Percentiles rank a stretch among this genome's conserved stretches.
Evolutionary conservation across 2,113 vertebrate genomes (phyloP).

Genomic region (Peromyscus polionotus): DNA sequence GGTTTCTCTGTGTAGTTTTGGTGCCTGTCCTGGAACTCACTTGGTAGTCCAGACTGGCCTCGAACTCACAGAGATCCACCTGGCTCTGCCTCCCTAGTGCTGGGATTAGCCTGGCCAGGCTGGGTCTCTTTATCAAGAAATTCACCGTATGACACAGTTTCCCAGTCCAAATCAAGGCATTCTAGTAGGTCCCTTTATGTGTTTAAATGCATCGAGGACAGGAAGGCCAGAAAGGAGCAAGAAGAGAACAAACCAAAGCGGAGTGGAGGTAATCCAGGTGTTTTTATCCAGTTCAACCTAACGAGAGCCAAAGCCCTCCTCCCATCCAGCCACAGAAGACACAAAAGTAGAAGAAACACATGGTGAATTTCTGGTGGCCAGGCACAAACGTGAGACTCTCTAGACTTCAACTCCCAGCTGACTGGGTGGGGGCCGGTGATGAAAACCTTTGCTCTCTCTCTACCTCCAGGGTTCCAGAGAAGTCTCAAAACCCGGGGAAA

Average conservation of each 20-base stretch:
- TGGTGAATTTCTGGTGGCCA: neutral
- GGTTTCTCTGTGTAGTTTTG: no score
- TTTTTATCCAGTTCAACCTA: constrained; percentile 49
- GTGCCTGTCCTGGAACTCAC: no score
- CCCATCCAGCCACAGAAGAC: neutral
- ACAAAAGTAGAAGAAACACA: constrained; percentile 48
- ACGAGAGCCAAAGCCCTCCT: neutral
- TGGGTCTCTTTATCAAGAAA: constrained; percentile 55
- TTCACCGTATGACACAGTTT: constrained; percentile 43
- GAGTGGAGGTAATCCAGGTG: neutral
- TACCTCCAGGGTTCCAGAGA: constrained; percentile 35
- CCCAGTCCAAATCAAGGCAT: constrained; percentile 10
- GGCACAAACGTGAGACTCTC: constrained; percentile 19
- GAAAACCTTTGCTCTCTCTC: constrained; percentile 24
- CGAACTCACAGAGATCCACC: no score
- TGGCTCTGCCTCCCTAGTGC: no score
- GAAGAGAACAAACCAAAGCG: constrained; percentile 34
- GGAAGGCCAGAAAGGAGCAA: neutral
- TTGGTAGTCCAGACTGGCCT: no score
- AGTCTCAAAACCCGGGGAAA: constrained; percentile 20
- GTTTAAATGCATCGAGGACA: neutral
- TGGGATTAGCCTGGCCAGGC: neutral
- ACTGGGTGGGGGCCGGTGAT: neutral
- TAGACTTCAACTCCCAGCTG: constrained; percentile 3
- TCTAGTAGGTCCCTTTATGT: neutral